Evolutionary conservation across 2,888 invertebrate genomes (phyloP), one percentile per base, ranked within the genome.

Genomic region (Macropis europaea): DNA sequence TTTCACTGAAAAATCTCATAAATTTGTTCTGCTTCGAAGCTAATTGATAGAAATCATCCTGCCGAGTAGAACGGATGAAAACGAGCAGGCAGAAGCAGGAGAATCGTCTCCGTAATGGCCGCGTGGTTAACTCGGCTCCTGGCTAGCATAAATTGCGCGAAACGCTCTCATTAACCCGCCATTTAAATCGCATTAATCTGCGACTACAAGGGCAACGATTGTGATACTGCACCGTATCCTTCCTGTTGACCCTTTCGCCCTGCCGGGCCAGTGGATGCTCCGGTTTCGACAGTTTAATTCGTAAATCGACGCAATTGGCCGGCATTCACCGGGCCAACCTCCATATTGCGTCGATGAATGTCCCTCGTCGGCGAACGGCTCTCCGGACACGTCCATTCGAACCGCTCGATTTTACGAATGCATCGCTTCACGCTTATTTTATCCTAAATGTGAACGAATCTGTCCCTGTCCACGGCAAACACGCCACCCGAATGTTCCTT

Each of bases 101-200:
- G 0, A 11, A 3, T 32, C 5, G 2, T 42, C 15, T 36, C 59
- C 52, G 73, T 76, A 76, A 69, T 54, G 63, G 50, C 50, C 30
- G 36, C 30, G 19, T n/a, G 69, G 30, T 67, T 72, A 69, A 73
- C 64, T 61, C 47, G 64, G 73, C 73, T 70, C 50, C 32, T 57
- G 36, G 15, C 42, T 38, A 57, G 60, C 66, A 77, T 77, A 79
- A 77, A 79, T 79, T 67, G 54, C 47, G 69, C 47, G 68, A 73
- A 77, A 59, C 76, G 73, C 64, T 52, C 66, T 73, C 79, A 80
- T 80, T 79, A 79, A 74, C 59, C 61, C 43, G 42, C 63, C 71
- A 57, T 80, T 79, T 69, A 71, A 75, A 77, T 79, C 66, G 73
- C 64, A 75, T 80, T 77, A 80, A 79, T 79, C 71, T 56, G 63